Percentiles rank a stretch among this genome's conserved stretches.
phyloP scores from a whole-genome alignment of 1,140 invertebrate genomes.

The Zaprionus davidi region DNA sequence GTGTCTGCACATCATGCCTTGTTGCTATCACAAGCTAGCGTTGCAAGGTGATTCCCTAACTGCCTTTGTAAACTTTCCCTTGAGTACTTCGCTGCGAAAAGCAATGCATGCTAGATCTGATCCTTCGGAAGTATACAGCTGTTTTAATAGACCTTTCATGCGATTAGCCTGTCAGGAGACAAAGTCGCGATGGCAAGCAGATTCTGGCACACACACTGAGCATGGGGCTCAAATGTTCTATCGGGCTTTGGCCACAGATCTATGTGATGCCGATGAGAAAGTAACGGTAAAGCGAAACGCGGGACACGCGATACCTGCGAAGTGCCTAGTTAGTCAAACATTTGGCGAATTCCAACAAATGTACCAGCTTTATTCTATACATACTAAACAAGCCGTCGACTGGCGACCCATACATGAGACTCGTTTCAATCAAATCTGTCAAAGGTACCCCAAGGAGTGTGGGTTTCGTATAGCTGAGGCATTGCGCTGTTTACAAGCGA shows the following conservation, averaged over 20 bases:
- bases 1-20: conserved; percentile 90
- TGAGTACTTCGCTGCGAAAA: conserved; percentile 83
- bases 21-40: conserved; percentile 93
- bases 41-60: conserved; percentile 8
- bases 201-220: conserved; percentile 28
- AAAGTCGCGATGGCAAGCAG: conserved; percentile 50
- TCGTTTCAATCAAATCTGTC: conserved; percentile 40
- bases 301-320: background rate
- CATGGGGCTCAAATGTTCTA: conserved; percentile 72
- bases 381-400: conserved; percentile 1
- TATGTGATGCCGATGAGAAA: conserved; percentile 41
- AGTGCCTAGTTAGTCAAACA: background rate
- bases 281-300: conserved; percentile 35
- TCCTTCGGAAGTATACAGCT: conserved; percentile 29
- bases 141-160: conserved; percentile 87
- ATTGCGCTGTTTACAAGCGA: conserved; percentile 72
- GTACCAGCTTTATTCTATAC: conserved; percentile 34
- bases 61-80: conserved; percentile 87
- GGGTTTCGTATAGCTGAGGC: conserved; percentile 62
- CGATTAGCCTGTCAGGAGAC: conserved; percentile 86
- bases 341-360: conserved; percentile 30
- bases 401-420: conserved; percentile 51
- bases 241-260: conserved; percentile 58
- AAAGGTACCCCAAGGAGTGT: conserved; percentile 38
- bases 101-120: conserved; percentile 8